phyloP scores from a whole-genome alignment of 2,797 vertebrate genomes.

The Siniperca scherzeri region DNA sequence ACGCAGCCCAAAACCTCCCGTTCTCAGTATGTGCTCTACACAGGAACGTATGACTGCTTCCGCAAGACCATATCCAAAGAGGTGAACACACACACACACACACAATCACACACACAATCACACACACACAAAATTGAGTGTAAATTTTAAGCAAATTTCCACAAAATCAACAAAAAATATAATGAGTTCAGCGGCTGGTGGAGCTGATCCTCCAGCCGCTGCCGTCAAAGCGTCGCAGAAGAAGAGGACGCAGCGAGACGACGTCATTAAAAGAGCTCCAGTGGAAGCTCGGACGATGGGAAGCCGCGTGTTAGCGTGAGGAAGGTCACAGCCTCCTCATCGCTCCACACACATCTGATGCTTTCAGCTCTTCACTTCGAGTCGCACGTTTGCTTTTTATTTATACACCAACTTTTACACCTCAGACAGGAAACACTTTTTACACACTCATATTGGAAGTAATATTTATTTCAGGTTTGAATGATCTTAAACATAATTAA shows the following conservation, averaged over 20 bases:
- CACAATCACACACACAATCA: background rate
- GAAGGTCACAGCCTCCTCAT: too few relatives aligned
- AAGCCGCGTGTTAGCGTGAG: too few relatives aligned
- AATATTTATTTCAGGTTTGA: too few relatives aligned
- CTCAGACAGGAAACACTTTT: too few relatives aligned
- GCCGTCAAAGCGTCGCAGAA: background rate
- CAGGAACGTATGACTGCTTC: constrained; percentile 85
- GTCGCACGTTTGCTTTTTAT: too few relatives aligned
- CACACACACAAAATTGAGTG: background rate
- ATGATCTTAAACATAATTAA: too few relatives aligned
- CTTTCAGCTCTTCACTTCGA: too few relatives aligned
- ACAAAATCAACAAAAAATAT: background rate
- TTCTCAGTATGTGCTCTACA: constrained; percentile 75
- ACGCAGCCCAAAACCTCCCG: constrained; percentile 81
- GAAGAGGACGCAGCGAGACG: too few relatives aligned
- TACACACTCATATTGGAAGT: too few relatives aligned
- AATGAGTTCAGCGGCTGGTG: background rate
- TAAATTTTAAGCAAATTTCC: background rate
- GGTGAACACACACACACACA: constrained; percentile 65
- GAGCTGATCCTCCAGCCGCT: background rate
- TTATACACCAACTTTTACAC: too few relatives aligned
- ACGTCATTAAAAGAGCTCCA: background rate
- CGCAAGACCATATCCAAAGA: constrained; percentile 85
- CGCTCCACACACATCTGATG: too few relatives aligned
- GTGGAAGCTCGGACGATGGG: background rate